Evolutionary conservation across 1,140 invertebrate genomes (phyloP).

Genomic region (Zaprionus taronus): DNA sequence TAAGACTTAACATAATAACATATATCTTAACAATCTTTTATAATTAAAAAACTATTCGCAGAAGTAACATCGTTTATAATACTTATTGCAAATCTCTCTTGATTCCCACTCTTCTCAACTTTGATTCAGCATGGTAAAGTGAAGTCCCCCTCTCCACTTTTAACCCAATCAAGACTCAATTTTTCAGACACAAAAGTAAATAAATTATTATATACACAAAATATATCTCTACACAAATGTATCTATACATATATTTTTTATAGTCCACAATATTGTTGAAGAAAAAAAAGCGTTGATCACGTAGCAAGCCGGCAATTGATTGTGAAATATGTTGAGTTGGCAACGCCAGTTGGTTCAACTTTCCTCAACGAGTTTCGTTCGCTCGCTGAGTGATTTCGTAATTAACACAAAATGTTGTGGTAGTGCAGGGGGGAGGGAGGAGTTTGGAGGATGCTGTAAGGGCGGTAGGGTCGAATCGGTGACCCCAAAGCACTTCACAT

Average conservation of each 20-base stretch:
- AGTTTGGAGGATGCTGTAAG: neutral
- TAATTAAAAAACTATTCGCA: too few species aligned
- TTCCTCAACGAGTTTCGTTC: conserved; percentile 31
- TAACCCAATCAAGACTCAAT: neutral
- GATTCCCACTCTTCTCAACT: too few species aligned
- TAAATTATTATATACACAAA: neutral
- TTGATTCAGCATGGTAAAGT: neutral
- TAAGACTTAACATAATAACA: too few species aligned
- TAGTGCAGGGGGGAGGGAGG: neutral
- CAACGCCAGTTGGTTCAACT: conserved; percentile 34
- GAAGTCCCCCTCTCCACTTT: neutral
- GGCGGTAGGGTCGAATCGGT: conserved; percentile 15
- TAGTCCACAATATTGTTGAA: neutral
- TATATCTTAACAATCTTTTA: too few species aligned
- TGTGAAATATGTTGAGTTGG: conserved; percentile 52
- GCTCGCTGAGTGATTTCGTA: conserved; percentile 72
- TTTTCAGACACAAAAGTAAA: neutral
- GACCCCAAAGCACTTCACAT: conserved; percentile 24
- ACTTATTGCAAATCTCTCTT: too few species aligned
- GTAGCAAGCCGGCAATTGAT: conserved; percentile 44
- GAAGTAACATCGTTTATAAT: too few species aligned
- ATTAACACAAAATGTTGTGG: conserved; percentile 73
- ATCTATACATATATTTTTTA: neutral
- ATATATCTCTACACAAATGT: neutral
- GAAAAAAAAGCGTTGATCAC: conserved; percentile 40